These are phyloP conservation scores for Melanotus villosus DNA, from an alignment of 2,888 invertebrate genomes.

Conservation along the genomic window DNA sequence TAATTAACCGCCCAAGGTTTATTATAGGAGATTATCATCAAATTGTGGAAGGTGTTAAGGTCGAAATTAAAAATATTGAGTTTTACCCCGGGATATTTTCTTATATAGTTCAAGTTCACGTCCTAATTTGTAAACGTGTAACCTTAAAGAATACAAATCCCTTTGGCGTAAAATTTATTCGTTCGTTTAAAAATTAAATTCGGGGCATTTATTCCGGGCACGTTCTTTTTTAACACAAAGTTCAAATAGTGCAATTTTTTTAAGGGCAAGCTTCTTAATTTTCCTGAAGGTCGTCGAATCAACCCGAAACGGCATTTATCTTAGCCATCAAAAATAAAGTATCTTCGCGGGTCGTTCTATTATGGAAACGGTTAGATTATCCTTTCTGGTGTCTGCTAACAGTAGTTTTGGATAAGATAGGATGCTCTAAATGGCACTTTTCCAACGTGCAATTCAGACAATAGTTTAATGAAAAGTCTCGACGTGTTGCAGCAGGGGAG, in stretches of 20 bases:
- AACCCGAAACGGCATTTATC: not conserved
- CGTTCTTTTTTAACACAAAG: not conserved
- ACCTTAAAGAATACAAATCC: too few species aligned
- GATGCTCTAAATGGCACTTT: constrained; percentile 58
- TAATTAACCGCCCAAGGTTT: too few species aligned
- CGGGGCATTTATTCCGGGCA: not conserved
- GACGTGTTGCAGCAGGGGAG: constrained; percentile 62
- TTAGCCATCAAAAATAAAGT: not conserved
- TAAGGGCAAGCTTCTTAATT: constrained; percentile 3
- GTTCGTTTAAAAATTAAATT: not conserved
- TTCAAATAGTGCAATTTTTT: constrained; percentile 4
- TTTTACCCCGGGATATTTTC: too few species aligned
- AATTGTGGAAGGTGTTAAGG: too few species aligned
- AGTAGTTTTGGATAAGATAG: constrained; percentile 39
- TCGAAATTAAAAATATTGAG: too few species aligned
- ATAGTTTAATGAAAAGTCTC: constrained; percentile 65
- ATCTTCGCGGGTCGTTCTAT: constrained; percentile 26
- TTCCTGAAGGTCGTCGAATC: constrained; percentile 1
- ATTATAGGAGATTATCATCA: too few species aligned
- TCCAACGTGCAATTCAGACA: constrained; percentile 61
- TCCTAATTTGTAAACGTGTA: too few species aligned
- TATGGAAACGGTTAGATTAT: constrained; percentile 30
- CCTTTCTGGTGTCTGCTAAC: constrained; percentile 6
- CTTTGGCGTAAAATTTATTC: not conserved
- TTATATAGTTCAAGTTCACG: too few species aligned